phyloP scores from a whole-genome alignment of 1,140 invertebrate genomes.

The Oreohelix idahoensis region DNA sequence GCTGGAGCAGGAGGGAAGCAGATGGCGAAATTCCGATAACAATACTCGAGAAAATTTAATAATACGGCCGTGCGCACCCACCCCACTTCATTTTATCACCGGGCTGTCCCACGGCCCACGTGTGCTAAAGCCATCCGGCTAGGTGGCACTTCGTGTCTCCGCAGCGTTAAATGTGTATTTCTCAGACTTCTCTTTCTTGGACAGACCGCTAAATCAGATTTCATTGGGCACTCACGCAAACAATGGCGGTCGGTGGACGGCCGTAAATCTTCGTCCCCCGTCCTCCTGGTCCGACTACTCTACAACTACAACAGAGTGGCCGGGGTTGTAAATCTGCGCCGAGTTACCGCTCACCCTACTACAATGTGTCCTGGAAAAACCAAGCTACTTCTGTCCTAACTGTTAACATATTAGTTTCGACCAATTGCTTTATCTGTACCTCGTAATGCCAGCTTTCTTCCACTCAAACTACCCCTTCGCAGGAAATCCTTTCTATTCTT shows the following conservation, averaged over 20 bases:
- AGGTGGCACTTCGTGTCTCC: not conserved
- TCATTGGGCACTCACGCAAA: slow-evolving; percentile 23
- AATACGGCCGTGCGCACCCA: slow-evolving; percentile 10
- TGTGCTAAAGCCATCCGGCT: slow-evolving; percentile 6
- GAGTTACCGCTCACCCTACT: not conserved
- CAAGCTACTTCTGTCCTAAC: not conserved
- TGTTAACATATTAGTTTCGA: not conserved
- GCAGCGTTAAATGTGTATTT: slow-evolving; percentile 13
- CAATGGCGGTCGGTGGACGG: slow-evolving; percentile 4
- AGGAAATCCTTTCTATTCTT: not conserved
- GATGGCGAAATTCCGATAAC: slow-evolving; percentile 36
- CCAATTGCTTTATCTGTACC: not conserved
- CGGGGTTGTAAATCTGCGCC: not conserved
- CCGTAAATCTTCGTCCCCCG: slow-evolving; percentile 10
- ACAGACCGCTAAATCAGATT: slow-evolving; percentile 25
- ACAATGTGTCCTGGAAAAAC: too few relatives aligned
- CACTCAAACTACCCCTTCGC: not conserved
- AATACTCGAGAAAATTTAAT: slow-evolving; percentile 31
- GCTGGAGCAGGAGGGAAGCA: slow-evolving; percentile 19
- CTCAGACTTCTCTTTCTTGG: not conserved
- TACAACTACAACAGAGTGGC: slow-evolving; percentile 1
- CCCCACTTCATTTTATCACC: slow-evolving; percentile 26
- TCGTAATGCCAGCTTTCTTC: not conserved
- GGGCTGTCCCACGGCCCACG: not conserved
- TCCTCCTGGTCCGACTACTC: not conserved